These are phyloP conservation scores for Aphidius colemani DNA, from an alignment of 2,888 invertebrate species.

Conservation along the genomic window DNA sequence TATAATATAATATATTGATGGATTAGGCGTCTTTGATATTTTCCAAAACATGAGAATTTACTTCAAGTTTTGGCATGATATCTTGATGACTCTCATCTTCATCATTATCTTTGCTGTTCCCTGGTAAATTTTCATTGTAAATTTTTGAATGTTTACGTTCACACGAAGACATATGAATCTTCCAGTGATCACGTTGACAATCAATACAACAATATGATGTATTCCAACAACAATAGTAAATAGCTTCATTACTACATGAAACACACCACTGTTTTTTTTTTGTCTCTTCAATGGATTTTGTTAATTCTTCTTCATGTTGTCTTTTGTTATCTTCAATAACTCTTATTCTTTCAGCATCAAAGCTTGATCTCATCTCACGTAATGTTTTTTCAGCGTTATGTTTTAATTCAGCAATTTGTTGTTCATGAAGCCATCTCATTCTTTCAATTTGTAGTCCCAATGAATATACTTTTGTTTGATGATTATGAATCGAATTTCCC, in stretches of 20 bases:
- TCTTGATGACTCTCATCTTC: conserved; percentile 24
- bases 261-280: conserved; percentile 94
- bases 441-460: conserved; percentile 74
- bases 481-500: conserved; percentile 42
- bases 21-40: too few relatives aligned
- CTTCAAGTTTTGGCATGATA: conserved; percentile 37
- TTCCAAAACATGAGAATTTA: conserved; percentile 22
- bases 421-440: conserved; percentile 72
- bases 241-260: conserved; percentile 83
- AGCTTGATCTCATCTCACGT: conserved; percentile 71
- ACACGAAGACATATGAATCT: conserved; percentile 71
- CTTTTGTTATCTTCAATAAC: conserved; percentile 70
- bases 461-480: conserved; percentile 66
- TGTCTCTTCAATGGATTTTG: conserved; percentile 74
- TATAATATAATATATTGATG: too few relatives aligned
- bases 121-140: conserved; percentile 27
- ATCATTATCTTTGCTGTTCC: conserved; percentile 15
- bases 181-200: conserved; percentile 88
- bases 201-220: conserved; percentile 90
- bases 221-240: conserved; percentile 96
- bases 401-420: conserved; percentile 76
- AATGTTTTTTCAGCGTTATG: conserved; percentile 73
- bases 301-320: conserved; percentile 72
- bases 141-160: conserved; percentile 56
- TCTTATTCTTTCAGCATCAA: conserved; percentile 73